A percentile compares a stretch with the other conserved stretches of the same genome.
These are phyloP conservation scores for Lasioglossum zephyrum DNA, from an alignment of 2,888 invertebrate species.

Conservation along the genomic window DNA sequence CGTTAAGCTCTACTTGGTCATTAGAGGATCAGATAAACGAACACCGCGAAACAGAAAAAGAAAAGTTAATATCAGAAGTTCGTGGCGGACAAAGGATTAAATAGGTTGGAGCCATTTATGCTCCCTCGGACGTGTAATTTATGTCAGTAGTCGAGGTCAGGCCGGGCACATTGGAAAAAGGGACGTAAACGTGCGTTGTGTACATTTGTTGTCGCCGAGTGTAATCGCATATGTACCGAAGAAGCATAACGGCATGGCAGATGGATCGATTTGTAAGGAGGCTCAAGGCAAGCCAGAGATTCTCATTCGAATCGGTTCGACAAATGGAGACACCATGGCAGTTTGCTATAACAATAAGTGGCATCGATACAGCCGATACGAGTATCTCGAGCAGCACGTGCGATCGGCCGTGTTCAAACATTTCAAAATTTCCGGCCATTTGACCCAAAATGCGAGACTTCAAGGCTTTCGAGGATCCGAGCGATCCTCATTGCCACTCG, in stretches of 20 bases:
- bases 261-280: conserved; percentile 82
- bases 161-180: conserved; percentile 50
- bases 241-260: conserved; percentile 70
- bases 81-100: conserved; percentile 14
- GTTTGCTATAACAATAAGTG: neutral
- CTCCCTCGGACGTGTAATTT: conserved; percentile 51
- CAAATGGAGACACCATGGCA: neutral
- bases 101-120: conserved; percentile 24
- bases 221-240: conserved; percentile 41
- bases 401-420: conserved; percentile 15
- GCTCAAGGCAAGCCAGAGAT: conserved; percentile 81
- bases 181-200: conserved; percentile 55
- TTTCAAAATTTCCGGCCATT: conserved; percentile 26
- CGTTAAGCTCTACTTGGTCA: conserved; percentile 27
- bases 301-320: conserved; percentile 66
- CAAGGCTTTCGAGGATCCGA: conserved; percentile 24
- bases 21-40: conserved; percentile 6
- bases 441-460: neutral
- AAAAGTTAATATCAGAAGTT: neutral
- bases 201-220: conserved; percentile 35
- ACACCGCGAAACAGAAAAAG: neutral
- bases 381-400: neutral
- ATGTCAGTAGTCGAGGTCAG: conserved; percentile 50
- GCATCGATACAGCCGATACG: neutral
- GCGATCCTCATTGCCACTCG: conserved; percentile 16